Conservation (phyloP, 2,113 vertebrate genomes). For the Theropithecus gelada region DNA sequence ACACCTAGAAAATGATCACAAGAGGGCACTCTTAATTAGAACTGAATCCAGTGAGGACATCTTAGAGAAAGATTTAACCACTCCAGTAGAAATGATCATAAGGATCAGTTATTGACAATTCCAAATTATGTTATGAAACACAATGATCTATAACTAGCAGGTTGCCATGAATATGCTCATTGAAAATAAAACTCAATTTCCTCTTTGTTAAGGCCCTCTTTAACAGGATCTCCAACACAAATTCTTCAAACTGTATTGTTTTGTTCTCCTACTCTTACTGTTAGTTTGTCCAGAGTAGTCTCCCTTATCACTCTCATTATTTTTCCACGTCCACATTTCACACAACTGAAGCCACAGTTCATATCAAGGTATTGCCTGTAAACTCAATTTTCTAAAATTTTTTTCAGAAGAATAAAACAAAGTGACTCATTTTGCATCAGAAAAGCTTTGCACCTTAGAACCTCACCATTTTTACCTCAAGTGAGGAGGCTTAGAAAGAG, state of each 20-base stretch:
- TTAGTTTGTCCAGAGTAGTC: neutral
- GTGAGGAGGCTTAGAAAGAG: neutral
- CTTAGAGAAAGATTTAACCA: neutral
- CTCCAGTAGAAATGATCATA: neutral
- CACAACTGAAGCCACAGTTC: neutral
- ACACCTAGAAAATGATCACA: constrained; percentile 44
- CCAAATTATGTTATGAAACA: neutral
- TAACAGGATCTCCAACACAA: neutral
- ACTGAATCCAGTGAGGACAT: neutral
- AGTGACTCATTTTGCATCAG: neutral
- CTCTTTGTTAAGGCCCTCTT: neutral
- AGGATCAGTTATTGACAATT: neutral
- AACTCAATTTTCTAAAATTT: neutral
- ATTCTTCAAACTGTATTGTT: neutral
- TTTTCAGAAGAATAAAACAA: neutral
- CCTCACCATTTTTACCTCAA: neutral
- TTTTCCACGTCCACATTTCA: neutral
- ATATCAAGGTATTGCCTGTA: neutral
- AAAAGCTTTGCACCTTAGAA: neutral
- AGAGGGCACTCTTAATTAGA: constrained; percentile 59
- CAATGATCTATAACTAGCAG: neutral
- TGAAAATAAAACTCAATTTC: neutral
- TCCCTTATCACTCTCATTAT: neutral
- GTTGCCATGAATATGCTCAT: neutral
- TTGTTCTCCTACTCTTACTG: neutral